A percentile compares a stretch with the other conserved stretches of the same genome.
phyloP scores from a whole-genome alignment of 2,113 vertebrate genomes.

The Malaclemys terrapin region DNA sequence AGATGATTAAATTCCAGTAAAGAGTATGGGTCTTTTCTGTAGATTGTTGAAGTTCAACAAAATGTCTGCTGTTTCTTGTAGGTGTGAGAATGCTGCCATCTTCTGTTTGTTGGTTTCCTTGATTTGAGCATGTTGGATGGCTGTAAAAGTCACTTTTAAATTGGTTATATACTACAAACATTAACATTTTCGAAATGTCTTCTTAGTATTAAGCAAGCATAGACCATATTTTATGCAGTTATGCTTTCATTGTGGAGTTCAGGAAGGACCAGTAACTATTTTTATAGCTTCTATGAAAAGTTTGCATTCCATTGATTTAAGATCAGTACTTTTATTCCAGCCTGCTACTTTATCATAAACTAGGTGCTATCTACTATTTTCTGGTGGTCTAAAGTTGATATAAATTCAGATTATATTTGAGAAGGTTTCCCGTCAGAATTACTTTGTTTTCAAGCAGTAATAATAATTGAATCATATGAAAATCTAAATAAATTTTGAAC shows the following conservation, averaged over 20 bases:
- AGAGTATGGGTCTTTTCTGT: slow-evolving; percentile 10
- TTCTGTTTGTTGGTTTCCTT: neutral
- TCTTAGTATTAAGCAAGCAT: neutral
- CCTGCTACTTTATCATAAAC: neutral
- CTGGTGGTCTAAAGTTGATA: neutral
- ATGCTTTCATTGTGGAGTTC: neutral
- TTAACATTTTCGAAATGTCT: too few relatives aligned
- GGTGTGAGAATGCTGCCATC: neutral
- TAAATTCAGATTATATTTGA: neutral
- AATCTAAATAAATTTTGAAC: neutral
- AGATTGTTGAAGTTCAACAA: neutral
- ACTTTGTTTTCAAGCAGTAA: neutral
- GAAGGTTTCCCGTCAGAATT: neutral
- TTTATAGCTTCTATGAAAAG: neutral
- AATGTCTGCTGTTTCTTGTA: neutral
- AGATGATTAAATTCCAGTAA: slow-evolving; percentile 45
- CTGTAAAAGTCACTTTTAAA: neutral
- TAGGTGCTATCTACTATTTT: neutral
- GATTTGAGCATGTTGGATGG: neutral
- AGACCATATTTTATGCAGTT: neutral
- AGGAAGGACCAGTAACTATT: neutral
- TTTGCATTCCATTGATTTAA: neutral
- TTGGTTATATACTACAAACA: too few relatives aligned
- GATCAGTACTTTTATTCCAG: neutral
- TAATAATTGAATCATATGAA: neutral